phyloP scores from a whole-genome alignment of 1,140 invertebrate genomes.

The Idris sp. region DNA sequence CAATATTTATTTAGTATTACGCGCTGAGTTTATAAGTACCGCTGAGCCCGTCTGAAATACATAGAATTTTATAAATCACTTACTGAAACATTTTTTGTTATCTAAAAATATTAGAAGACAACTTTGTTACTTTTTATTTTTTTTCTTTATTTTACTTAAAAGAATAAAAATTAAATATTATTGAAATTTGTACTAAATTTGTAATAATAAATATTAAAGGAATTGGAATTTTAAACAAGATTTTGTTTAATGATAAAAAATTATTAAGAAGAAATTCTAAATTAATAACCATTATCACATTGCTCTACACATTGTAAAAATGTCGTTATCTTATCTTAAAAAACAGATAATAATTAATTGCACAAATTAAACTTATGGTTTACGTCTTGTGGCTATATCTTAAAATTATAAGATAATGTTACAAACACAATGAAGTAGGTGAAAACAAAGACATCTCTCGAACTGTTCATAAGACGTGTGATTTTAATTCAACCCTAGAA shows the following conservation, averaged over 20 bases:
- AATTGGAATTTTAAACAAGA: too few species aligned
- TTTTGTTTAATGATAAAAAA: too few species aligned
- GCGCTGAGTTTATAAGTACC: slow-evolving; percentile 17
- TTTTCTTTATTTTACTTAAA: too few species aligned
- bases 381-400: neutral
- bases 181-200: too few species aligned
- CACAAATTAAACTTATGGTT: neutral
- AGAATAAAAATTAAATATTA: too few species aligned
- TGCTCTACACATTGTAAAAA: neutral
- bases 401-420: slow-evolving; percentile 1
- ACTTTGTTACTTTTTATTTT: too few species aligned
- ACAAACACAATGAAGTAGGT: neutral
- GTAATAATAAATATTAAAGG: too few species aligned
- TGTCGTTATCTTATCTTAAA: slow-evolving; percentile 3
- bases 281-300: neutral
- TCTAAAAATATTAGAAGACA: too few species aligned
- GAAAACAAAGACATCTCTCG: slow-evolving; percentile 7
- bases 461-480: too few species aligned
- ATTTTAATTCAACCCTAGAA: too few species aligned
- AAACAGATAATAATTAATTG: slow-evolving; percentile 9
- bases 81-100: too few species aligned
- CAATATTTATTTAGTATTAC: slow-evolving; percentile 13
- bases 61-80: neutral
- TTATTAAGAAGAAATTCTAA: too few species aligned
- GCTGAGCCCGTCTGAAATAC: slow-evolving; percentile 25